Evolutionary conservation across 2,888 invertebrate genomes (phyloP), one percentile per base, ranked within the genome.

Genomic region (Patella depressa): DNA sequence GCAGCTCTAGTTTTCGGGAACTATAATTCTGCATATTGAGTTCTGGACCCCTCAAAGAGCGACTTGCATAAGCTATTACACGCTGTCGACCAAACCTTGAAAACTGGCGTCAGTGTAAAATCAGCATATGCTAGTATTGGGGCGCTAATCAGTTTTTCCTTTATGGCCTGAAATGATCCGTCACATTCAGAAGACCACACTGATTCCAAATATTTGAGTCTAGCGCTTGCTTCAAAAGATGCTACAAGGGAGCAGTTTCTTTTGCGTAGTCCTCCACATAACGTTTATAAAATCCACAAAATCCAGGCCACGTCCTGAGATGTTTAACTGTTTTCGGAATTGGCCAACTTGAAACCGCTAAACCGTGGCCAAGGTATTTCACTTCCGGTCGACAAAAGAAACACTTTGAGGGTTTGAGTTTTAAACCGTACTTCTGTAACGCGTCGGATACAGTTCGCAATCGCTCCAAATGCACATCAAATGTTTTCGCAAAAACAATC

Each of bases 1-100:
- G 72, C 19, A 80, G 73, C 65, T 82, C 80, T 45, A 82, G 24
- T 72, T 81, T 73, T 72, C 57, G 74, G 15, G 72, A 74, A 54
- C 79, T 79, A 55, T 82, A 82, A 53, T 76, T 76, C 15, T 53
- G 57, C 53, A 73, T 72, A 12, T 78, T 78, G 17, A 69, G 24
- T 65, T 78, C 78, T 15, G 57, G 54, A 14, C 70, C 70, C 12
- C 78, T 54, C 53, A 78, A 59, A 17, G 57, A 69, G 3, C 78
- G 75, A 24, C 72, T 72, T 11, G 78, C 75, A 78, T 78, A 78
- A 3, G 72, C 74, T 53, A 77, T 73, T 45, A 77, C 69, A 2
- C 70, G 15, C 45, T 14, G 15, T 34, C 45, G 11, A 53, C 75
- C 19, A 78, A 45, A 59, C 78, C 75, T n/a, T 57, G 45, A 2